These are phyloP conservation scores for Sebastes umbrosus DNA, from an alignment of 2,797 vertebrate genomes.

Conservation along the genomic window DNA sequence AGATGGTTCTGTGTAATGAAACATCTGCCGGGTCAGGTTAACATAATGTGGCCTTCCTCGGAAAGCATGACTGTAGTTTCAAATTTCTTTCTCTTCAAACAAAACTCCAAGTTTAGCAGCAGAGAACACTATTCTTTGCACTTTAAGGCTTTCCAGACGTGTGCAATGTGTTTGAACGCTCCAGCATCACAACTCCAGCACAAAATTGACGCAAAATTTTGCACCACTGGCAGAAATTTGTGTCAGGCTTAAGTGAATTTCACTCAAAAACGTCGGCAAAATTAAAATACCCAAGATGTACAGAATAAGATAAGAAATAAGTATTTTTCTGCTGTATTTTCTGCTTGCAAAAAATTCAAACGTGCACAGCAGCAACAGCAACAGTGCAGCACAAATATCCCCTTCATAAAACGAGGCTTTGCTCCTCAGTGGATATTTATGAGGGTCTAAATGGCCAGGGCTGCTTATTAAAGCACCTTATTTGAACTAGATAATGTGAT, in stretches of 20 bases:
- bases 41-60: too few species aligned
- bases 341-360: not conserved
- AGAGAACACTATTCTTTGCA: not conserved
- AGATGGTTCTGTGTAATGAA: too few species aligned
- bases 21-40: too few species aligned
- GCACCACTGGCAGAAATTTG: not conserved
- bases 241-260: not conserved
- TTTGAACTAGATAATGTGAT: slow-evolving; percentile 71
- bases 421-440: slow-evolving; percentile 53
- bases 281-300: not conserved
- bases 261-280: not conserved
- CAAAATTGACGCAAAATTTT: not conserved
- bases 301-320: not conserved
- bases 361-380: not conserved
- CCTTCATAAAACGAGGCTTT: slow-evolving; percentile 5
- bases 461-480: slow-evolving; percentile 70
- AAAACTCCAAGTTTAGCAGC: not conserved
- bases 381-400: slow-evolving; percentile 13
- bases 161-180: not conserved
- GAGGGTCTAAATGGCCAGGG: slow-evolving; percentile 42
- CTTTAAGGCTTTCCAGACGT: not conserved
- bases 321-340: not conserved
- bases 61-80: too few species aligned
- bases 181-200: too few species aligned
- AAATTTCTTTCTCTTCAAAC: not conserved